These are phyloP conservation scores for Yponomeuta evonymella DNA, from an alignment of 2,888 invertebrate species.

Conservation along the genomic window DNA sequence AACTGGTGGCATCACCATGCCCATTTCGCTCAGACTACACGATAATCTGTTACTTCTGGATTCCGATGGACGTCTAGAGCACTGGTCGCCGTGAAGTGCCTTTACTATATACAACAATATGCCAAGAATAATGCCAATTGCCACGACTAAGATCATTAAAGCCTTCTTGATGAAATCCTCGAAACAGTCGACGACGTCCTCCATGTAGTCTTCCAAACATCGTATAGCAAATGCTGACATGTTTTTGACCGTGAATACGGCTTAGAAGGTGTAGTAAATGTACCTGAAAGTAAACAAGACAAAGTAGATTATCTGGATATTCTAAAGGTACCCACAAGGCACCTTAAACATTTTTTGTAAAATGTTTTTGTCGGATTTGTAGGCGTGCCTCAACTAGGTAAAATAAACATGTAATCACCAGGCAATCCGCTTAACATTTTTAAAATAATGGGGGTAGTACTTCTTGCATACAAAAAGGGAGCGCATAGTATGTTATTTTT, in stretches of 20 bases:
- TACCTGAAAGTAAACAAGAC: constrained; percentile 41
- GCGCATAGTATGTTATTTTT: constrained; percentile 56
- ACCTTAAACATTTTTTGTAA: too few relatives aligned
- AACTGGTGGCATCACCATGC: not conserved
- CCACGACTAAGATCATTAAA: not conserved
- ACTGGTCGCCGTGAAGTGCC: not conserved
- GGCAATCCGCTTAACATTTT: constrained; percentile 64
- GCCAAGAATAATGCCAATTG: not conserved
- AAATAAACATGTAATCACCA: constrained; percentile 37
- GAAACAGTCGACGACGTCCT: constrained; percentile 43
- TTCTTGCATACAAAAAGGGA: constrained; percentile 52
- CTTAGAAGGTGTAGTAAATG: constrained; percentile 52
- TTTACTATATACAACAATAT: not conserved
- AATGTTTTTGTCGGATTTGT: too few relatives aligned
- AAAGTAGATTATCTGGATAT: not conserved
- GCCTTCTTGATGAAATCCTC: constrained; percentile 41
- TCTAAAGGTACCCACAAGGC: too few relatives aligned
- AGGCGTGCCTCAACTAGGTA: too few relatives aligned
- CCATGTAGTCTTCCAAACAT: constrained; percentile 40
- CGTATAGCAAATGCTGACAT: not conserved
- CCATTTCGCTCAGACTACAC: not conserved
- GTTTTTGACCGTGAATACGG: constrained; percentile 26
- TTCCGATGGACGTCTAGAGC: not conserved
- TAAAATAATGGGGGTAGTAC: constrained; percentile 56
- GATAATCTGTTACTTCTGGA: not conserved